Evolutionary conservation across 2,888 invertebrate species (phyloP).

Genomic region (Silvanus unidentatus): DNA sequence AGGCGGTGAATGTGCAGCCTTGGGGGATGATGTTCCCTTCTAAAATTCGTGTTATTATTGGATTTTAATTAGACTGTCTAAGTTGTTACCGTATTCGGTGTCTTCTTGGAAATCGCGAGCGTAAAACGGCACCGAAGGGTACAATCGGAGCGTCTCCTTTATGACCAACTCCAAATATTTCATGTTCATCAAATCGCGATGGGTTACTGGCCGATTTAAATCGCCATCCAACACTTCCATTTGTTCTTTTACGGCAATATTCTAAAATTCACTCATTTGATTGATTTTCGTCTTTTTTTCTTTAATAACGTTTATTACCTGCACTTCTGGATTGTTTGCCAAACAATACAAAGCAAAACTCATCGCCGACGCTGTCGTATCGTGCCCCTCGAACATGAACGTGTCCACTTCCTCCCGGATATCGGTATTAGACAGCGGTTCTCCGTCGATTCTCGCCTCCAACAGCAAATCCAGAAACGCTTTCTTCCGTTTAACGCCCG

Average conservation of each 20-base stretch:
- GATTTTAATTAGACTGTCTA: not conserved
- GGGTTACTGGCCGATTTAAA: conserved; percentile 13
- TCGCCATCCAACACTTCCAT: conserved; percentile 16
- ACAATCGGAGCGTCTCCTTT: conserved; percentile 22
- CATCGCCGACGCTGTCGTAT: conserved; percentile 15
- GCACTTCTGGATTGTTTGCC: conserved; percentile 14
- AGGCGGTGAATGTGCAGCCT: conserved; percentile 42
- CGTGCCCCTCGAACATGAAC: conserved; percentile 57
- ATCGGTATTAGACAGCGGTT: conserved; percentile 53
- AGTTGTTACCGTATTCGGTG: conserved; percentile 20
- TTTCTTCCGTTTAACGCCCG: conserved; percentile 50
- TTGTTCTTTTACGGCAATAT: conserved; percentile 34
- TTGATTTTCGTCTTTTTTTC: not conserved
- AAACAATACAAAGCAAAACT: conserved; percentile 14
- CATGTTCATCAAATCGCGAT: conserved; percentile 21
- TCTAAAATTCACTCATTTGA: conserved; percentile 22
- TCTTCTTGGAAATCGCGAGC: conserved; percentile 45
- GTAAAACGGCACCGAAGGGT: conserved; percentile 33
- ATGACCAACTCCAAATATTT: conserved; percentile 26
- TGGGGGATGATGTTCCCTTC: conserved; percentile 32
- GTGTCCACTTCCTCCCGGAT: conserved; percentile 68
- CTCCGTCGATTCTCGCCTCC: conserved; percentile 50
- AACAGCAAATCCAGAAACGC: conserved; percentile 64
- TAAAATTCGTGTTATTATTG: not conserved
- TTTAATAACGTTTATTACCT: conserved; percentile 9